phyloP scores from a whole-genome alignment of 2,797 vertebrate genomes.

The Rhincodon typus region DNA sequence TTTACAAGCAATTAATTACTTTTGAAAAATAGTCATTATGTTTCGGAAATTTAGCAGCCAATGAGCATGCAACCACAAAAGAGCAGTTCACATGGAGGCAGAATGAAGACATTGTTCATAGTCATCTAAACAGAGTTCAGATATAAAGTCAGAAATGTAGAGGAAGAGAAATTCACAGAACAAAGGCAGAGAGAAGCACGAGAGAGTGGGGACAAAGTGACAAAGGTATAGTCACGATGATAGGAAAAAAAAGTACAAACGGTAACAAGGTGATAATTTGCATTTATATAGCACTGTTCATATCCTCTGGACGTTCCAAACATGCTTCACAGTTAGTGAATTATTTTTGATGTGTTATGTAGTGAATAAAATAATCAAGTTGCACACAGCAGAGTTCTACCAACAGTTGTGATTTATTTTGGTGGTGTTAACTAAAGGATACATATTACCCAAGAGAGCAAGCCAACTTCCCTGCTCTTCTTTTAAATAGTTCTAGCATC shows the following conservation, averaged over 20 bases:
- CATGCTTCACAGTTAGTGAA: no score
- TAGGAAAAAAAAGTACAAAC: background rate
- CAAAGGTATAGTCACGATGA: background rate
- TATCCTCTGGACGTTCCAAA: no score
- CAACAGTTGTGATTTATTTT: background rate
- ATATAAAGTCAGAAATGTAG: no score
- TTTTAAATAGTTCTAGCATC: background rate
- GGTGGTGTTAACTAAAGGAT: background rate
- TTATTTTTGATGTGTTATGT: no score
- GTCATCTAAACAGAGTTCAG: no score
- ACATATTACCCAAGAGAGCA: background rate
- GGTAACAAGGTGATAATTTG: background rate
- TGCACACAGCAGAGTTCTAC: no score
- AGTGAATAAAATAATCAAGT: no score
- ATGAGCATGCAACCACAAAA: background rate
- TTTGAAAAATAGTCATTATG: no score
- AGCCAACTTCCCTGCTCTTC: background rate
- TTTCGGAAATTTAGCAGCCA: background rate
- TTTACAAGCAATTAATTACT: background rate
- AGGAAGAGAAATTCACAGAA: background rate
- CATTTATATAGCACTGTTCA: no score
- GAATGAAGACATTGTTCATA: background rate
- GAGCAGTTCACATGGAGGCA: background rate
- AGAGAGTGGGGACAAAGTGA: background rate
- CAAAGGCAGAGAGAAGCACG: background rate